Percentiles rank a stretch among this genome's conserved stretches.
Evolutionary conservation across 2,888 invertebrate genomes (phyloP).

Genomic region (Heteropelma amictum): DNA sequence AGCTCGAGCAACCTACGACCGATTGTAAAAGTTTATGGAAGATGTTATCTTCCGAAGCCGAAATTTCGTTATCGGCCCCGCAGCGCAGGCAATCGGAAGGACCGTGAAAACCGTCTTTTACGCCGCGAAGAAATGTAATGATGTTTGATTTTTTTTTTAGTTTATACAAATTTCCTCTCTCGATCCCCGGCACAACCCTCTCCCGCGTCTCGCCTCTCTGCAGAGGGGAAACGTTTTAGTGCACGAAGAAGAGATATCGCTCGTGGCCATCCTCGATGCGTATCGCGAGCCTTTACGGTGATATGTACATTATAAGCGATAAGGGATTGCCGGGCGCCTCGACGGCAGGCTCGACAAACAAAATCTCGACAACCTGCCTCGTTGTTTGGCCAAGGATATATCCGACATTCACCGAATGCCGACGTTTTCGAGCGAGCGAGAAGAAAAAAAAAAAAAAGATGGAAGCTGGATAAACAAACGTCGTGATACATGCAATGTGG

Average conservation of each 20-base stretch:
- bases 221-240: slow-evolving; percentile 60
- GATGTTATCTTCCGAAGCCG: slow-evolving; percentile 72
- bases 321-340: slow-evolving; percentile 55
- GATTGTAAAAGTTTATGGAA: slow-evolving; percentile 75
- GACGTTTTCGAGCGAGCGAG: slow-evolving; percentile 46
- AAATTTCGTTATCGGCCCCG: slow-evolving; percentile 69
- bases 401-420: slow-evolving; percentile 53
- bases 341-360: slow-evolving; percentile 72
- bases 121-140: slow-evolving; percentile 28
- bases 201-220: slow-evolving; percentile 61
- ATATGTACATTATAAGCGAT: slow-evolving; percentile 50
- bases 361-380: slow-evolving; percentile 76
- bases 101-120: slow-evolving; percentile 20
- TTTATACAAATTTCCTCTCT: background rate
- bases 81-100: slow-evolving; percentile 30
- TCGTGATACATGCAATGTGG: background rate
- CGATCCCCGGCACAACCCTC: background rate
- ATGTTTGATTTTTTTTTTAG: slow-evolving; percentile 66
- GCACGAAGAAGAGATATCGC: slow-evolving; percentile 42
- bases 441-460: slow-evolving; percentile 48
- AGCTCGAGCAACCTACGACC: slow-evolving; percentile 32
- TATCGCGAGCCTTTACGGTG: slow-evolving; percentile 47
- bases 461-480: slow-evolving; percentile 28
- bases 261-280: slow-evolving; percentile 59
- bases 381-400: slow-evolving; percentile 75